These are phyloP conservation scores for Silurus asotus DNA, from an alignment of 2,113 vertebrate species.

Conservation along the genomic window DNA sequence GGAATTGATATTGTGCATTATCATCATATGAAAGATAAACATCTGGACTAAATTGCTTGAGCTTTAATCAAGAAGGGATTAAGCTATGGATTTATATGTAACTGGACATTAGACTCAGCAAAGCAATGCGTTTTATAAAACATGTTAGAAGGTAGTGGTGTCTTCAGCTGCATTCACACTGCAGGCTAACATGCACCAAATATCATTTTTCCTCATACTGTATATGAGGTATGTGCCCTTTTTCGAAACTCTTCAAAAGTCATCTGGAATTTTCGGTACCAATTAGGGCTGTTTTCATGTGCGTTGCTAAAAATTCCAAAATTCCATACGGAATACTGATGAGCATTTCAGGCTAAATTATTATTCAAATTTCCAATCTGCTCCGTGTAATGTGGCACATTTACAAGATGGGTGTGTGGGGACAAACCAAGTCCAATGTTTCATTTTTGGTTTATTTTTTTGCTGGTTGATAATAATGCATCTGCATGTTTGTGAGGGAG, in stretches of 20 bases:
- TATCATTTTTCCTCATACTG: not conserved
- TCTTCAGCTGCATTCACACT: not conserved
- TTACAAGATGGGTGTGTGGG: not conserved
- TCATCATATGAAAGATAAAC: not conserved
- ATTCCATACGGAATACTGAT: slow-evolving; percentile 1
- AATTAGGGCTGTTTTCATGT: not conserved
- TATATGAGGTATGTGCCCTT: not conserved
- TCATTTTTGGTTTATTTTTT: not conserved
- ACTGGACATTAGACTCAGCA: not conserved
- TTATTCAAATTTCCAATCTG: slow-evolving; percentile 6
- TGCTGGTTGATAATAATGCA: not conserved
- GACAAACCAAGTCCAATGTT: not conserved
- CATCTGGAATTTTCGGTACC: not conserved
- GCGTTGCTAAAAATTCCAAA: not conserved
- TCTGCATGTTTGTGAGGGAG: not conserved
- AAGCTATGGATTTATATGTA: not conserved
- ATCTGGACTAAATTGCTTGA: not conserved
- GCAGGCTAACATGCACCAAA: not conserved
- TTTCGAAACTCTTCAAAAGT: not conserved
- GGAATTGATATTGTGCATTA: not conserved
- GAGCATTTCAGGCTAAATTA: not conserved
- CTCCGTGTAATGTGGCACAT: not conserved
- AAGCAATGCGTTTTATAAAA: not conserved
- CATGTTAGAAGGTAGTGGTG: not conserved
- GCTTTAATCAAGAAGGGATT: not conserved